These are phyloP conservation scores for Chrysocyon brachyurus DNA, from an alignment of 2,797 vertebrate genomes.

Conservation along the genomic window DNA sequence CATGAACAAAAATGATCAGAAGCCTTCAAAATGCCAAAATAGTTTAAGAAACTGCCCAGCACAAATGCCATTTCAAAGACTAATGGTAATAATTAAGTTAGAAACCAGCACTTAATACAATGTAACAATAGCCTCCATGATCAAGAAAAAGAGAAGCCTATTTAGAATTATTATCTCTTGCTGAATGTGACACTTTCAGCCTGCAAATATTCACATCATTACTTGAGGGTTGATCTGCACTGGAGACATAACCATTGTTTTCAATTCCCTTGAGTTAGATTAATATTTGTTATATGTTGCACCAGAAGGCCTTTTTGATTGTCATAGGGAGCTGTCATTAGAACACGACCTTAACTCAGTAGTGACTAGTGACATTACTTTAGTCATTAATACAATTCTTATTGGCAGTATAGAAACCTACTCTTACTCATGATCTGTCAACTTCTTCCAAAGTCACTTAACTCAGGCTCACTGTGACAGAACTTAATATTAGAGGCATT, in stretches of 20 bases:
- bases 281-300: slow-evolving; percentile 18
- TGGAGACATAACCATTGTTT: slow-evolving; percentile 8
- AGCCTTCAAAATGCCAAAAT: slow-evolving; percentile 69
- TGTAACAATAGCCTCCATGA: not conserved
- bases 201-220: slow-evolving; percentile 44
- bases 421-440: slow-evolving; percentile 64
- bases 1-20: slow-evolving; percentile 10
- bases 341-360: slow-evolving; percentile 48
- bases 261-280: not conserved
- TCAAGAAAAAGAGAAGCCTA: slow-evolving; percentile 30
- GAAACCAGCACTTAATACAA: slow-evolving; percentile 55
- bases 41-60: not conserved
- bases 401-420: slow-evolving; percentile 58
- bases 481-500: slow-evolving; percentile 72
- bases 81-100: slow-evolving; percentile 54
- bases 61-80: slow-evolving; percentile 57
- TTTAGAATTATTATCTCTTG: slow-evolving; percentile 12
- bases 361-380: slow-evolving; percentile 59
- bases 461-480: slow-evolving; percentile 56
- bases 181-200: slow-evolving; percentile 1
- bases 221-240: not conserved
- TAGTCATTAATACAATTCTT: slow-evolving; percentile 58
- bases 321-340: slow-evolving; percentile 1
- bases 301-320: slow-evolving; percentile 58
- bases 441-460: slow-evolving; percentile 70